Evolutionary conservation across 1,140 invertebrate genomes (phyloP), one percentile per base, ranked within the genome.

Genomic region (Trichomalopsis sarcophagae): DNA sequence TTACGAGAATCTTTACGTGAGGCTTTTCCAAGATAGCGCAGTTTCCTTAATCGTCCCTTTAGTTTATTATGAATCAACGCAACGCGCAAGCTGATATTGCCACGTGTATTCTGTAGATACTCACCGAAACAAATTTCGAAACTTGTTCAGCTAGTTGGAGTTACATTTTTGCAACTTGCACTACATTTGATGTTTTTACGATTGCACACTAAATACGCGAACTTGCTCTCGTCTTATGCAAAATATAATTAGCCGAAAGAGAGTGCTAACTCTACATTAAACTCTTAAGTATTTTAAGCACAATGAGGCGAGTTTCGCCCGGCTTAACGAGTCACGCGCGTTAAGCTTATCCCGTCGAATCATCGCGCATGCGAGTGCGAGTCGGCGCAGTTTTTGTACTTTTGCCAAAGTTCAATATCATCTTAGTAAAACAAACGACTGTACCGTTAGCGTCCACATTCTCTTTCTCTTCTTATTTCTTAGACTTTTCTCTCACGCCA

Each of bases 371-470:
- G 33, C 2, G 33, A 0, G 33, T 6, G 33, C 33, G 33, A 36
- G 33, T 6, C 33, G 33, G 27, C 4, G 11, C 23, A 17, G 23
- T 33, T 71, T 5, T 80, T 27, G 21, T 14, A 44, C 68, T 71
- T 80, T 13, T 23, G n/a, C 50, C 7, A 62, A 80, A 69, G 66
- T 73, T 81, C 80, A 73, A 30, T 81, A 44, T 73, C n/a, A 73
- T 23, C 13, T 21, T 30, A 73, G 14, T 50, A 47, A 47, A 30
- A 50, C 11, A 30, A 73, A 69, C 4, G 10, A 44, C 50, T 44
- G 27, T 14, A n/a, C 27, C 9, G 9, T 62, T 62, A 62, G 14
- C 17, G 17, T 21, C 55, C 17, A 62, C 17, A 21, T 62, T 44
- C 40, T 44, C 17, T 62, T n/a, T 62, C 14, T 7, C 14, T 62